Evolutionary conservation across 2,888 invertebrate species (phyloP).

Genomic region (Drosophila kambysellisi): DNA sequence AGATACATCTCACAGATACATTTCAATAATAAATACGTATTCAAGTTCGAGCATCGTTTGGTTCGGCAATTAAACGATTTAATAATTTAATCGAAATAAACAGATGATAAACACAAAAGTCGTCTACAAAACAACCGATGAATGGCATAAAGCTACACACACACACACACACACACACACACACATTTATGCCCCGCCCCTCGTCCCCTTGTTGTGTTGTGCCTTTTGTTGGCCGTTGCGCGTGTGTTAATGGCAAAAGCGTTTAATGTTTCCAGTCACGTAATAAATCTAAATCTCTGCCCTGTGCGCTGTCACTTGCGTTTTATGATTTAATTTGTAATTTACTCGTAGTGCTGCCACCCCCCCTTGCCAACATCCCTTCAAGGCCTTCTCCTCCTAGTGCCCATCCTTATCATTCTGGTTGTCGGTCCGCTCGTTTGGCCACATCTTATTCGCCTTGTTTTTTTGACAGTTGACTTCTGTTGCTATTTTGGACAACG

Average conservation of each 20-base stretch:
- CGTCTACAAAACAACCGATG: slow-evolving; percentile 3
- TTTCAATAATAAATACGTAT: slow-evolving; percentile 12
- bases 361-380: neutral
- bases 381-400: neutral
- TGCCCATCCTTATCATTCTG: neutral
- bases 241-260: slow-evolving; percentile 77
- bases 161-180: neutral
- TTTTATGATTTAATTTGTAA: slow-evolving; percentile 80
- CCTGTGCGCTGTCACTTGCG: slow-evolving; percentile 80
- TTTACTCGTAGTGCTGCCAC: slow-evolving; percentile 69
- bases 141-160: neutral
- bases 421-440: slow-evolving; percentile 15
- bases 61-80: slow-evolving; percentile 23
- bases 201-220: neutral
- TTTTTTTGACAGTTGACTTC: slow-evolving; percentile 72
- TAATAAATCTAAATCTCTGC: slow-evolving; percentile 80
- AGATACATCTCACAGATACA: slow-evolving; percentile 24
- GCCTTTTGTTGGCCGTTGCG: slow-evolving; percentile 29
- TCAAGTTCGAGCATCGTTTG: neutral
- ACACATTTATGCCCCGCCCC: neutral
- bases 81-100: slow-evolving; percentile 30
- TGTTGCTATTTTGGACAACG: slow-evolving; percentile 72
- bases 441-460: slow-evolving; percentile 23
- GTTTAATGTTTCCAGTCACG: slow-evolving; percentile 81
- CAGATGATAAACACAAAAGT: slow-evolving; percentile 14